Percentiles rank a stretch among this genome's conserved stretches.
Conservation (phyloP, 2,113 vertebrate species). For the Pollimyrus isidori region DNA sequence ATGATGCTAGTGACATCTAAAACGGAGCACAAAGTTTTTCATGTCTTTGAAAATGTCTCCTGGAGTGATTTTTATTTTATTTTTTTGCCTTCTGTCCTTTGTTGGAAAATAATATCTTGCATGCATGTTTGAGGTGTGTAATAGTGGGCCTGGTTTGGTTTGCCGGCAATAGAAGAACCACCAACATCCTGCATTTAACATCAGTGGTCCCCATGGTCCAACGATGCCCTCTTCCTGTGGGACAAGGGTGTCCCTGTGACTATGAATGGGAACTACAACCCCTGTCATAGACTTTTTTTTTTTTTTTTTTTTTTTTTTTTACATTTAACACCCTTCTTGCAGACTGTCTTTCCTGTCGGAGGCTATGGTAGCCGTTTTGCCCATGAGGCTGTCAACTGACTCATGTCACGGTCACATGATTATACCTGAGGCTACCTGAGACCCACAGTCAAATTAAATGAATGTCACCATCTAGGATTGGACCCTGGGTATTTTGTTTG, state of each 20-base stretch:
- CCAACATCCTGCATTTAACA: neutral
- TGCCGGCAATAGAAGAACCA: neutral
- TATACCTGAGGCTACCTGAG: neutral
- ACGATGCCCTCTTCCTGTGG: neutral
- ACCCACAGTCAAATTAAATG: neutral
- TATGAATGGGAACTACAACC: neutral
- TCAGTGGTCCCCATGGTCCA: neutral
- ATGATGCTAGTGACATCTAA: neutral
- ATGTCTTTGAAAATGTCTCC: neutral
- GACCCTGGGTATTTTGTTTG: neutral
- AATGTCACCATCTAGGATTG: neutral
- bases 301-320: too few species aligned
- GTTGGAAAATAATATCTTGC: neutral
- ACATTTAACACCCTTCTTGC: neutral
- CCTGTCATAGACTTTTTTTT: neutral
- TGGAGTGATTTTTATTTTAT: neutral
- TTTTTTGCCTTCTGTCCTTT: neutral
- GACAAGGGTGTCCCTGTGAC: neutral
- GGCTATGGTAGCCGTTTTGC: neutral
- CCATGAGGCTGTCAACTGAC: neutral
- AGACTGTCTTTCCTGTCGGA: too few species aligned
- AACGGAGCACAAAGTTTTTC: neutral
- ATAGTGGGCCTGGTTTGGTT: neutral
- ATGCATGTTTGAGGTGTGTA: neutral
- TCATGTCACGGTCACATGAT: neutral